phyloP scores from a whole-genome alignment of 2,888 invertebrate genomes.

The Drosophila atroscutellata region DNA sequence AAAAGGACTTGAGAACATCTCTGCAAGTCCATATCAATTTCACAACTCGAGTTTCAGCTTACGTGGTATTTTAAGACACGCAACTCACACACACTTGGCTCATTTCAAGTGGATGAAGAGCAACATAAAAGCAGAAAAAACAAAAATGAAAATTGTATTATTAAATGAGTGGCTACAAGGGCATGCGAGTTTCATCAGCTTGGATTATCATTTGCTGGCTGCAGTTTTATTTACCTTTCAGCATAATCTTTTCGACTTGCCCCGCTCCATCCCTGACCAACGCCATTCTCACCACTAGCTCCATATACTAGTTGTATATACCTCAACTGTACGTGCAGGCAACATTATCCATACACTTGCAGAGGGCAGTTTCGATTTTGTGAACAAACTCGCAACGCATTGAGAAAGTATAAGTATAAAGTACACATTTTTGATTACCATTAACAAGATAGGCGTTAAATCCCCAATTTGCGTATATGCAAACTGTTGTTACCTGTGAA shows the following conservation, averaged over 20 bases:
- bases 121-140: background rate
- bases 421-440: background rate
- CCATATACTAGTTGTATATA: slow-evolving; percentile 17
- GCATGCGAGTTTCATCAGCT: slow-evolving; percentile 48
- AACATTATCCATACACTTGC: slow-evolving; percentile 14
- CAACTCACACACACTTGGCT: background rate
- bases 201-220: slow-evolving; percentile 50
- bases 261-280: background rate
- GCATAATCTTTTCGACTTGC: slow-evolving; percentile 56
- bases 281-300: background rate
- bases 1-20: slow-evolving; percentile 1
- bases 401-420: background rate
- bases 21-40: background rate
- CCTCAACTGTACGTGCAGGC: slow-evolving; percentile 64
- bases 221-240: slow-evolving; percentile 66
- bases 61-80: background rate
- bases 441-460: background rate
- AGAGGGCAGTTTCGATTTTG: background rate
- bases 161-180: slow-evolving; percentile 43
- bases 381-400: background rate
- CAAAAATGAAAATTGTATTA: slow-evolving; percentile 39
- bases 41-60: background rate
- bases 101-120: background rate
- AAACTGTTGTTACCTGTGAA: background rate
- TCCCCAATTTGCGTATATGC: background rate